phyloP scores from a whole-genome alignment of 2,888 invertebrate genomes.

The Poecilobothrus nobilitatus region DNA sequence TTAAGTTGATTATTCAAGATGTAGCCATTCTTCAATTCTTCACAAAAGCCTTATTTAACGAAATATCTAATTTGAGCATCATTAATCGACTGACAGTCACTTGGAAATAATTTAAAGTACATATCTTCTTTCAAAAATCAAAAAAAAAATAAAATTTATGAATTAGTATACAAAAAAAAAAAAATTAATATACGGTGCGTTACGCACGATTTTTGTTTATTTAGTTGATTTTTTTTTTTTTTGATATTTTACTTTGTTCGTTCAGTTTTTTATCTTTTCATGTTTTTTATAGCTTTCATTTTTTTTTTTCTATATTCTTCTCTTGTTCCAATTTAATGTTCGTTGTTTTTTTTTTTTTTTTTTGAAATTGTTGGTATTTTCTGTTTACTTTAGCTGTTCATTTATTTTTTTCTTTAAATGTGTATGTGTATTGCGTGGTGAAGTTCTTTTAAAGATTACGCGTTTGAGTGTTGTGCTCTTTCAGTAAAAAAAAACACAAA shows the following conservation, averaged over 20 bases:
- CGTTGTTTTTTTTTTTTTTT: neutral
- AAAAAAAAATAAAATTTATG: too few species aligned
- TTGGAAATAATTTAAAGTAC: too few species aligned
- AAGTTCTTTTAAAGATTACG: neutral
- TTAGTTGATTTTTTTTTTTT: neutral
- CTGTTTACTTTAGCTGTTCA: too few species aligned
- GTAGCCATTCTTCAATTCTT: too few species aligned
- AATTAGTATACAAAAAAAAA: too few species aligned
- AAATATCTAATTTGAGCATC: too few species aligned
- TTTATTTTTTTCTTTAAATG: neutral
- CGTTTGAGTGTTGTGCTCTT: neutral
- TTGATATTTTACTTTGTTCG: neutral
- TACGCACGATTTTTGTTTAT: slow-evolving; percentile 1
- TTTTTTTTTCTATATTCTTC: neutral
- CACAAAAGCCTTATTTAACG: too few species aligned
- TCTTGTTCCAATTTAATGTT: neutral
- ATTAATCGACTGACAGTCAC: too few species aligned
- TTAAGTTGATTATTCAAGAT: too few species aligned
- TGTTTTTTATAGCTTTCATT: too few species aligned
- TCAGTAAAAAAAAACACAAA: neutral
- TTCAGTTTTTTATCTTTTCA: neutral
- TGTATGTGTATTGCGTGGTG: neutral
- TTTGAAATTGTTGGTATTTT: neutral
- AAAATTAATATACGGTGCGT: neutral
- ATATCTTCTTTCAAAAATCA: too few species aligned